phyloP scores from a whole-genome alignment of 2,797 vertebrate species.

The Gadopsis bispinosus region DNA sequence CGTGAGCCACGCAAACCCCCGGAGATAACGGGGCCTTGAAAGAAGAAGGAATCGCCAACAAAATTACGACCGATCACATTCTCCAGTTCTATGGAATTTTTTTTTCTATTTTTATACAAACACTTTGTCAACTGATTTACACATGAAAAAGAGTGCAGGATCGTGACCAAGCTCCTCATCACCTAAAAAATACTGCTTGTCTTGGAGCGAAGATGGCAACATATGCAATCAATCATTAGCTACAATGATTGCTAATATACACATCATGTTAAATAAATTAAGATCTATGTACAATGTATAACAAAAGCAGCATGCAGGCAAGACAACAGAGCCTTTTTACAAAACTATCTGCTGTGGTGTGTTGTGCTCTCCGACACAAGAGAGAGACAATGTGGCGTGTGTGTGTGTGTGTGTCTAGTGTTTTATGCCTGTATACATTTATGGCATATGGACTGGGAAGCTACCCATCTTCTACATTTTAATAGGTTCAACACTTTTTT shows the following conservation, averaged over 20 bases:
- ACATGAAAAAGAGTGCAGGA: slow-evolving; percentile 76
- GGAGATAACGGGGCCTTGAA: slow-evolving; percentile 58
- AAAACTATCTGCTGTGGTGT: slow-evolving; percentile 67
- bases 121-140: slow-evolving; percentile 80
- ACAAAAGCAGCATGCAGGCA: slow-evolving; percentile 86
- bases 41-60: slow-evolving; percentile 67
- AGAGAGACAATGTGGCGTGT: slow-evolving; percentile 41
- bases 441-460: slow-evolving; percentile 28
- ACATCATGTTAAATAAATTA: slow-evolving; percentile 82
- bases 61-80: slow-evolving; percentile 71
- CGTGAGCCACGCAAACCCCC: slow-evolving; percentile 46
- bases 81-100: slow-evolving; percentile 53
- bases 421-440: slow-evolving; percentile 19
- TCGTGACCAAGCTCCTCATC: slow-evolving; percentile 67
- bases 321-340: slow-evolving; percentile 76
- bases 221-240: slow-evolving; percentile 72
- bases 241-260: slow-evolving; percentile 77
- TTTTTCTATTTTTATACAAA: slow-evolving; percentile 73
- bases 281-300: slow-evolving; percentile 83
- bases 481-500: slow-evolving; percentile 18
- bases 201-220: slow-evolving; percentile 72
- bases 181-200: slow-evolving; percentile 83
- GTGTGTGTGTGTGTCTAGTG: slow-evolving; percentile 41
- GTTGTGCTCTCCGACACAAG: slow-evolving; percentile 68
- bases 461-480: slow-evolving; percentile 48